phyloP scores from a whole-genome alignment of 37 sponge, comb jelly and placozoan genomes.

The Aplysina aerophoba region DNA sequence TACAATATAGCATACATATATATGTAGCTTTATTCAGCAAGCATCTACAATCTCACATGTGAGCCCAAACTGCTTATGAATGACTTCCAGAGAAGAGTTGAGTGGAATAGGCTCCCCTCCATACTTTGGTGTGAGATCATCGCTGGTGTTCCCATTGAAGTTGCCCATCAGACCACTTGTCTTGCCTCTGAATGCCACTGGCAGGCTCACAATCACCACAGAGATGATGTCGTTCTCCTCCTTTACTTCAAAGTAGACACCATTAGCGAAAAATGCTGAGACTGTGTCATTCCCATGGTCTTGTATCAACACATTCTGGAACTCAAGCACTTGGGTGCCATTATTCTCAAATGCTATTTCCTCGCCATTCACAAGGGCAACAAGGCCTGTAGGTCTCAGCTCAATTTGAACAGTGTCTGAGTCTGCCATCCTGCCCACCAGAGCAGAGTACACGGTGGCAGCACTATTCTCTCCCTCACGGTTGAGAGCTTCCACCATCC shows the following conservation, averaged over 20 bases:
- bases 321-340: conserved; percentile 24
- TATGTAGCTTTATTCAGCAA: background rate
- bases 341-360: conserved; percentile 23
- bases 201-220: conserved; percentile 29
- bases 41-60: conserved; percentile 41
- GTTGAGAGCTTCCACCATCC: conserved; percentile 29
- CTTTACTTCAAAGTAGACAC: conserved; percentile 39
- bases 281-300: conserved; percentile 44
- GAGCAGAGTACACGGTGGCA: conserved; percentile 52
- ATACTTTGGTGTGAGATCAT: conserved; percentile 46
- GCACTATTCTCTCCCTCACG: background rate
- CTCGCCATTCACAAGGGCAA: conserved; percentile 46
- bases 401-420: conserved; percentile 59
- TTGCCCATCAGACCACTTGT: conserved; percentile 52
- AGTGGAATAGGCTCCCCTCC: conserved; percentile 16
- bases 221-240: conserved; percentile 48
- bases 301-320: conserved; percentile 37
- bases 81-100: conserved; percentile 30
- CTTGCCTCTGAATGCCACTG: background rate
- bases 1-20: background rate
- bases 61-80: conserved; percentile 50
- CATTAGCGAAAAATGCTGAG: conserved; percentile 40
- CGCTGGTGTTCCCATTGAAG: conserved; percentile 37
- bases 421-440: conserved; percentile 32
- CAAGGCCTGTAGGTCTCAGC: background rate